phyloP scores from a whole-genome alignment of 2,797 vertebrate genomes.

The Gallirallus australis region DNA sequence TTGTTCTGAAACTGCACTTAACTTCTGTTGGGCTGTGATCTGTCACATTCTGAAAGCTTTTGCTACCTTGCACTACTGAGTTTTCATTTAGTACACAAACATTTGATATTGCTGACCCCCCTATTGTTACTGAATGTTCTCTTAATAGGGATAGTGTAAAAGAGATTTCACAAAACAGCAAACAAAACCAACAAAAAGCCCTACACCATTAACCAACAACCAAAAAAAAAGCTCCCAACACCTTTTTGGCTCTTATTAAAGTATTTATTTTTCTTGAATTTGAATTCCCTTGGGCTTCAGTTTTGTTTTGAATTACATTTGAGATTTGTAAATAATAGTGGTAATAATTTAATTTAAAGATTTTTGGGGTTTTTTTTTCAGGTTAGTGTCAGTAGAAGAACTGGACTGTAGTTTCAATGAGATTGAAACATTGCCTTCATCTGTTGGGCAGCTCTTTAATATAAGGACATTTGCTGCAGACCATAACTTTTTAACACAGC shows the following conservation, averaged over 20 bases:
- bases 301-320: background rate
- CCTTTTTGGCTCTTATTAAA: background rate
- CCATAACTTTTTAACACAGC: constrained; percentile 93
- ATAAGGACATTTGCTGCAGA: constrained; percentile 96
- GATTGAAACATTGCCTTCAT: constrained; percentile 91
- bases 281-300: background rate
- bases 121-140: background rate
- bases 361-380: constrained; percentile 34
- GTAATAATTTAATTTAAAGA: background rate
- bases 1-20: background rate
- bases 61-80: background rate
- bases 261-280: background rate
- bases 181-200: background rate
- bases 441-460: constrained; percentile 89
- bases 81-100: background rate
- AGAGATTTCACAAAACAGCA: background rate
- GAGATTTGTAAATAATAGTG: background rate
- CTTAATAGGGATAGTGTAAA: background rate
- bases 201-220: background rate
- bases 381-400: constrained; percentile 90
- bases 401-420: constrained; percentile 98
- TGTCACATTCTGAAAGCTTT: background rate
- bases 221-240: background rate
- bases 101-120: background rate
- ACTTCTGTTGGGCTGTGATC: background rate